Evolutionary conservation across 2,888 invertebrate species (phyloP).

Genomic region (Luperina nickerlii): DNA sequence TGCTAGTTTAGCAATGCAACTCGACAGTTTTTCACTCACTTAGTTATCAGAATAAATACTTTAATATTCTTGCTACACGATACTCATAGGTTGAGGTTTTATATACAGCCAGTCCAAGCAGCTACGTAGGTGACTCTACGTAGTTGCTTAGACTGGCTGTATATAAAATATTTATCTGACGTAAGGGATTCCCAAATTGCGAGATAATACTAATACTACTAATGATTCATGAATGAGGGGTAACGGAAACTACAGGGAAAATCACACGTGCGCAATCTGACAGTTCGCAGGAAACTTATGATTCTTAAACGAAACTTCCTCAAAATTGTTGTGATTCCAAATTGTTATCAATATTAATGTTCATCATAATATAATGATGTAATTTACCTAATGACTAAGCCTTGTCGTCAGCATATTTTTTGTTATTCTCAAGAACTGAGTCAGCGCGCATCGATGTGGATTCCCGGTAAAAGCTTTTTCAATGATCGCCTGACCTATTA

Average conservation of each 20-base stretch:
- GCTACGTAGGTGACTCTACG: constrained; percentile 20
- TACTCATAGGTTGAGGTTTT: constrained; percentile 3
- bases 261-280: constrained; percentile 45
- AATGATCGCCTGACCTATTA: constrained; percentile 59
- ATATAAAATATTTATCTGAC: constrained; percentile 47
- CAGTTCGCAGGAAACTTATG: constrained; percentile 53
- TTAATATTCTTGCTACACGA: not conserved
- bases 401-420: constrained; percentile 59
- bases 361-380: constrained; percentile 63
- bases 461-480: constrained; percentile 72
- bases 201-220: constrained; percentile 56
- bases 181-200: constrained; percentile 65
- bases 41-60: constrained; percentile 39
- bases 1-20: constrained; percentile 76
- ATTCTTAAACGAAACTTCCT: constrained; percentile 45
- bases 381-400: constrained; percentile 63
- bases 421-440: constrained; percentile 76
- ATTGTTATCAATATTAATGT: constrained; percentile 64
- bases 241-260: constrained; percentile 50
- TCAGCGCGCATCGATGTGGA: constrained; percentile 71
- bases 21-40: constrained; percentile 52
- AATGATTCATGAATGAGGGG: constrained; percentile 56
- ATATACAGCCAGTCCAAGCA: no score
- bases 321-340: constrained; percentile 49
- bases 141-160: constrained; percentile 23